Base-by-base conservation (phyloP, 2,113 vertebrate species). In the Sturnus vulgaris region DNA sequence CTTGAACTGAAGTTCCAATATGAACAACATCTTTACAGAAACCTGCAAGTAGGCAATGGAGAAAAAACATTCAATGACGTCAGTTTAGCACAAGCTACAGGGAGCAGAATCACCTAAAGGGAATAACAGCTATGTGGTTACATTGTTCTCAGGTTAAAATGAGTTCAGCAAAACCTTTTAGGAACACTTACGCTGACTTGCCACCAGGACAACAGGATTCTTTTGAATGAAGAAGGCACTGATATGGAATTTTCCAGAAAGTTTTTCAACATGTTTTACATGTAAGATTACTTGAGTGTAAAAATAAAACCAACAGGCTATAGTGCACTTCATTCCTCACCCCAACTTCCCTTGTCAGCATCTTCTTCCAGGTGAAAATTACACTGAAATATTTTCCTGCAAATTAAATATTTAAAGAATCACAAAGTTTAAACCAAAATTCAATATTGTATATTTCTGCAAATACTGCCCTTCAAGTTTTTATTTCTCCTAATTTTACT, bases 101-200 rank as follows among this genome's bases (percentile, higher is more conserved):
- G 15, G 11, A 70, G 20, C 0, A 75, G 30, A 47, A 56, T 21
- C 9, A 61, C 20, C 25, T 42, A n/a, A 64, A 40, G 23, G 14
- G 9, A 37, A 55, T 40, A 40, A 23, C 3, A 52, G 10, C 28
- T 16, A 28, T 0, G 1, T 33, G 27, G 37, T 40, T 40, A 40
- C 1, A 0, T 2, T 11, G 31, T 9, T 81, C 30, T n/a, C 42
- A 18, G 2, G 35, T 53, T 66, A 50, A 64, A 20, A 44, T 22
- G n/a, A 20, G 13, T 53, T 83, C 13, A 57, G 42, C 12, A 56
- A 88, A 70, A 66, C 1, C 14, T 76, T 39, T 12, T 31, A 80
- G 25, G 20, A 77, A 39, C 3, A 5, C 8, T 52, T 17, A 56
- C 6, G 19, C 21, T 9, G 19, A 53, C 53, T 12, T 52, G 21